Evolutionary conservation across 1,140 invertebrate species (phyloP).

Genomic region (Propsilocerus akamusi): DNA sequence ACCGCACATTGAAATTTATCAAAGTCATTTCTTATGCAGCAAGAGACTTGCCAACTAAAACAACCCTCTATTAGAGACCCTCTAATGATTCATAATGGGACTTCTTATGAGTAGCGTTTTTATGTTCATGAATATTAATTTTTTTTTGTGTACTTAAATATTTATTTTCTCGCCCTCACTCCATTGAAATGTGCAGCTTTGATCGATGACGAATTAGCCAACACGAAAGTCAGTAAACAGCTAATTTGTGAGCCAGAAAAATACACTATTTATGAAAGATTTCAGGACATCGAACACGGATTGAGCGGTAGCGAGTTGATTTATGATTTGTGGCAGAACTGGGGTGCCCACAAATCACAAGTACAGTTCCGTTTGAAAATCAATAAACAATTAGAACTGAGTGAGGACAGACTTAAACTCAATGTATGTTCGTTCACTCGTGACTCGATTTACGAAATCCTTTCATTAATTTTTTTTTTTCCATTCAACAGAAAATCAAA

Average conservation of each 20-base stretch:
- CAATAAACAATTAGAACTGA: neutral
- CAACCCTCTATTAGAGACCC: neutral
- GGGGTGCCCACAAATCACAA: neutral
- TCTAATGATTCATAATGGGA: no score
- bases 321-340: neutral
- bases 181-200: neutral
- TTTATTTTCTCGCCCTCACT: neutral
- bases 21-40: neutral
- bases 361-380: neutral
- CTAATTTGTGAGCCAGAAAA: neutral
- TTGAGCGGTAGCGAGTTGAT: neutral
- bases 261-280: neutral
- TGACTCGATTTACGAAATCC: no score
- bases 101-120: no score
- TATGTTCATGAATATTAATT: neutral
- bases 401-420: no score
- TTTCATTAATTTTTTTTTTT: no score
- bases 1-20: neutral
- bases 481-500: neutral
- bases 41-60: neutral
- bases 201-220: conserved; percentile 1
- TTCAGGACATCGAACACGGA: neutral
- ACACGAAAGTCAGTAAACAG: neutral
- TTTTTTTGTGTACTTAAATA: neutral
- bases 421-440: no score